phyloP scores from a whole-genome alignment of 1,140 invertebrate species.

The Copidosoma floridanum region DNA sequence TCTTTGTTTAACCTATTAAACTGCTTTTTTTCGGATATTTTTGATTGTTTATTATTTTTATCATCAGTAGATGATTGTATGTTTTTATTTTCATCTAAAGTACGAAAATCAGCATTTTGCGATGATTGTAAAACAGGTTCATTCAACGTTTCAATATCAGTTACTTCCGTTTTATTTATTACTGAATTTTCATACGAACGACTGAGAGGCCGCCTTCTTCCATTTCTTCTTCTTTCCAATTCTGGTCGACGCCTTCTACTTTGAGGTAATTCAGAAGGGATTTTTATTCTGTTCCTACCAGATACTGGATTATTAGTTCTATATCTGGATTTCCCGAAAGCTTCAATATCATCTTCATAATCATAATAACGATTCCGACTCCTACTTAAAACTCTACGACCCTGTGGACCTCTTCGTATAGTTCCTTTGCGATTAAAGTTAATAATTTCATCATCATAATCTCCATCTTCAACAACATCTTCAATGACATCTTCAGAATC shows the following conservation, averaged over 20 bases:
- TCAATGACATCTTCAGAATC: neutral
- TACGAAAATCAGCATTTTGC: neutral
- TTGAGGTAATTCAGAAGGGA: neutral
- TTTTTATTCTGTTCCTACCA: neutral
- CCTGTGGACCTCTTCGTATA: neutral
- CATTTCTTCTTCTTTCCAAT: neutral
- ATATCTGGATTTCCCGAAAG: neutral
- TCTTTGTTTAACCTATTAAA: slow-evolving; percentile 3
- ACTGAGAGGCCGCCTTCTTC: neutral
- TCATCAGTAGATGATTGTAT: too few relatives aligned
- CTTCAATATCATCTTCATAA: slow-evolving; percentile 18
- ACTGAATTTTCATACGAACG: neutral
- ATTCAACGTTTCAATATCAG: neutral
- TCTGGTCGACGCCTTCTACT: neutral
- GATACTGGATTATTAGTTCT: too few relatives aligned
- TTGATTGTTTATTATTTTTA: slow-evolving; percentile 7
- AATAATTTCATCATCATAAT: slow-evolving; percentile 10
- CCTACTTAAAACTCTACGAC: neutral
- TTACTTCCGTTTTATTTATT: neutral
- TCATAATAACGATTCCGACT: slow-evolving; percentile 13
- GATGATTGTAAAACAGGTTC: neutral
- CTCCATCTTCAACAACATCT: neutral
- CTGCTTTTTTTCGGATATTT: neutral
- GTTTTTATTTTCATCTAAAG: neutral
- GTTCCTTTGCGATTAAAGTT: neutral